Evolutionary conservation across 2,113 vertebrate species (phyloP), one percentile per base, ranked within the genome.

Genomic region (Zosterops pallidus): DNA sequence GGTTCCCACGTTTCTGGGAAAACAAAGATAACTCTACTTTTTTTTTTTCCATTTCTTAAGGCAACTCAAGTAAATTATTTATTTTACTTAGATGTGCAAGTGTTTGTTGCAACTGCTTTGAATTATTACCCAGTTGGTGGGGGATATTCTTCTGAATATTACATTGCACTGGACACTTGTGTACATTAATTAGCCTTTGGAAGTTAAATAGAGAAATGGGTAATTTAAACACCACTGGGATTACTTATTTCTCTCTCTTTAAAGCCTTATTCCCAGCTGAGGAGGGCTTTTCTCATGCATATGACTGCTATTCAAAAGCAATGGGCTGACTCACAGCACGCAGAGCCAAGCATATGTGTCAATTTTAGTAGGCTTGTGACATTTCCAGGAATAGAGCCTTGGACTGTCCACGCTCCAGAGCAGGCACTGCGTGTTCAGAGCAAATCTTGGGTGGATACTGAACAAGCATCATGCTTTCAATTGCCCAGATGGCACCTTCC

Each of bases 231-330:
- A 93, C 80, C 79, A 53, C 76, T 1, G 42, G 50, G 69, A 83
- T 69, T 75, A 75, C 84, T 95, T 70, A 72, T 82, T 95, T 83
- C 76, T 64, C 41, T 68, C 79, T 83, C 83, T 85, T 91, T 78
- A 92, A 91, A 92, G 87, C 67, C 89, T 81, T 44, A 75, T 71
- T 94, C 90, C 83, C 31, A 39, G 2, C 83, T 56, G 76, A 64
- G 80, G 25, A 90, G 67, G 60, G 80, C 90, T 93, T 90, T 95
- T 95, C 90, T 96, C 83, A 94, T 78, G 88, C 85, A 72, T 31
- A 86, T 86, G 93, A 93, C 39, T 7, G 1, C 76, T 26, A 60
- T 59, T 92, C 28, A 80, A 68, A 90, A 84, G 81, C 86, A 57
- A 49, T 0, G 44, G 65, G 77, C 91, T 97, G 91, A 75, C 92